Conservation (phyloP, 2,113 vertebrate species). For the Pseudolaguvia tuberculata region DNA sequence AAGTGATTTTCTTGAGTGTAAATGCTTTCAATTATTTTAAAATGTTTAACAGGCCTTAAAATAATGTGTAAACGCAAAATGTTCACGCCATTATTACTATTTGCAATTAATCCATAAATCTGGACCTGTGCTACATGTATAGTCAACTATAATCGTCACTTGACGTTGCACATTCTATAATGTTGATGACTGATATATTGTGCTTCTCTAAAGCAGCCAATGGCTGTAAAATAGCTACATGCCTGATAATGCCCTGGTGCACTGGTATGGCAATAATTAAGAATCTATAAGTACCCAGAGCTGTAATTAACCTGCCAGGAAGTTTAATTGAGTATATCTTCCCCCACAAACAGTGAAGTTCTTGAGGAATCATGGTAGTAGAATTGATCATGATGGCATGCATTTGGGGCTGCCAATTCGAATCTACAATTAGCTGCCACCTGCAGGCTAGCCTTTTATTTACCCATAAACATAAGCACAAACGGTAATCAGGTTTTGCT, state of each 20-base stretch:
- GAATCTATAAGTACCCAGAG: neutral
- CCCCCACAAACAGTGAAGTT: neutral
- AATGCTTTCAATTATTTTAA: too few relatives aligned
- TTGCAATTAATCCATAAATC: too few relatives aligned
- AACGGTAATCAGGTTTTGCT: too few relatives aligned
- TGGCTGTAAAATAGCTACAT: neutral
- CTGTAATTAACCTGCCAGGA: conserved; percentile 14
- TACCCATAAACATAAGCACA: too few relatives aligned
- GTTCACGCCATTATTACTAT: too few relatives aligned
- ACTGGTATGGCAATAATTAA: neutral
- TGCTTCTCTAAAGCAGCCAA: neutral
- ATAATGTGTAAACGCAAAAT: too few relatives aligned
- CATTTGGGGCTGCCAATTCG: neutral
- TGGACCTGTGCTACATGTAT: too few relatives aligned
- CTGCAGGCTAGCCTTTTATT: neutral
- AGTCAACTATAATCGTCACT: too few relatives aligned
- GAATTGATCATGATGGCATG: neutral
- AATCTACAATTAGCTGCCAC: neutral
- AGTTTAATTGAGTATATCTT: neutral
- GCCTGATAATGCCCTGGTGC: neutral
- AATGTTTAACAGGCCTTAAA: too few relatives aligned
- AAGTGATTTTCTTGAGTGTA: too few relatives aligned
- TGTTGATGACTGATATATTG: too few relatives aligned
- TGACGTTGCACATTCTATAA: too few relatives aligned
- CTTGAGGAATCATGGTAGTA: neutral